Percentiles rank a stretch among this genome's conserved stretches.
phyloP scores from a whole-genome alignment of 2,888 invertebrate species.

The Nebria brevicollis region DNA sequence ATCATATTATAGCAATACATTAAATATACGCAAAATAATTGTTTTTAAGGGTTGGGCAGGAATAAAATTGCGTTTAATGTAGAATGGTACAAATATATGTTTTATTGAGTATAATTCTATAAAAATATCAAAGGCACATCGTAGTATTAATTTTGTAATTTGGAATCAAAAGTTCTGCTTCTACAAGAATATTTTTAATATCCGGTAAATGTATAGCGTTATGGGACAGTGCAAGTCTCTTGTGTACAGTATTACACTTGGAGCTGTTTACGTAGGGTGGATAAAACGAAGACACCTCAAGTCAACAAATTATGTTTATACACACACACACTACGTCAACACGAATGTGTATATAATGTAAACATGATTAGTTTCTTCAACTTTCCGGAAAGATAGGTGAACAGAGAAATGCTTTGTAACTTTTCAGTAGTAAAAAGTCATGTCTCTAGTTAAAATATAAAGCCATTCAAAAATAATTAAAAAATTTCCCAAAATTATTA shows the following conservation, averaged over 20 bases:
- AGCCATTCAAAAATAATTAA: no score
- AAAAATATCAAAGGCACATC: background rate
- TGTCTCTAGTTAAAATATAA: no score
- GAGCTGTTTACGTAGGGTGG: background rate
- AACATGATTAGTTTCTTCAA: background rate
- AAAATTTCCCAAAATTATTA: no score
- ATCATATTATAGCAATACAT: background rate
- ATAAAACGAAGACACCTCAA: conserved; percentile 1
- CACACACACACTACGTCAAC: background rate
- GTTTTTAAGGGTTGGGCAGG: no score
- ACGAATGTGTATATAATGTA: background rate
- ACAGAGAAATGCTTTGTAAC: background rate
- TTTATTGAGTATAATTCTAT: no score
- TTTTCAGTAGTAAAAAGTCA: no score
- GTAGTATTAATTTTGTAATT: background rate
- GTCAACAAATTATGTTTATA: background rate
- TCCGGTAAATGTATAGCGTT: background rate
- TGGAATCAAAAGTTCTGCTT: background rate
- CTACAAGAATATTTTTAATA: background rate
- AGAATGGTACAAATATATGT: no score
- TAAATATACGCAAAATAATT: background rate
- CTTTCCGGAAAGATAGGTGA: background rate
- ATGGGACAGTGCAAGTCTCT: background rate
- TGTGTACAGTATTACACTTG: background rate
- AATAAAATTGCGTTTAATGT: no score